These are phyloP conservation scores for Notodonta ziczac DNA, from an alignment of 2,888 invertebrate genomes.

Conservation along the genomic window DNA sequence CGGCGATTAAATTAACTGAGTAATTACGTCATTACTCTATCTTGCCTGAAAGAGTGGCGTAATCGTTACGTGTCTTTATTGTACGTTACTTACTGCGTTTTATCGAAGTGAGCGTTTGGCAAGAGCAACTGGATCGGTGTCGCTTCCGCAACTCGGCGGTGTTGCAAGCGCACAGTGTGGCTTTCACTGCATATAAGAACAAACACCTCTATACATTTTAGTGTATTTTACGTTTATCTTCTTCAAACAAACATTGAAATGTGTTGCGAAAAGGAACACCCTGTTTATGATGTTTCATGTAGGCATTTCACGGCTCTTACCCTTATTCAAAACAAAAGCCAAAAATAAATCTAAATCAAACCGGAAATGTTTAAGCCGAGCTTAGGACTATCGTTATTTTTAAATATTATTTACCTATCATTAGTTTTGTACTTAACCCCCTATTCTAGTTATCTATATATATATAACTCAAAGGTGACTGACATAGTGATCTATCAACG, in stretches of 20 bases:
- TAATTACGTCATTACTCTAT: too few relatives aligned
- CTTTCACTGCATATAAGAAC: conserved; percentile 55
- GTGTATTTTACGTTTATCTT: not conserved
- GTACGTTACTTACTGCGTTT: conserved; percentile 10
- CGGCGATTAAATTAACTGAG: too few relatives aligned
- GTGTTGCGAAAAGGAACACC: not conserved
- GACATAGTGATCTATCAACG: too few relatives aligned
- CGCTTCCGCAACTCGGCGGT: conserved; percentile 36
- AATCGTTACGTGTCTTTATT: not conserved
- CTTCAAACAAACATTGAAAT: conserved; percentile 2
- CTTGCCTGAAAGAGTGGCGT: conserved; percentile 3
- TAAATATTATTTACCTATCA: too few relatives aligned
- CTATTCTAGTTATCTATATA: too few relatives aligned
- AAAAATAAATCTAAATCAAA: not conserved
- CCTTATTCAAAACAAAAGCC: not conserved
- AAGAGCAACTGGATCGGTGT: conserved; percentile 34
- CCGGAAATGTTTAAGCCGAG: too few relatives aligned
- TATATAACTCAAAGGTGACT: too few relatives aligned
- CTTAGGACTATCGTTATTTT: too few relatives aligned
- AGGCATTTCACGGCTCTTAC: not conserved
- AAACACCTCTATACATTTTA: conserved; percentile 16
- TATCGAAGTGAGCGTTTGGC: conserved; percentile 36
- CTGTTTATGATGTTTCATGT: not conserved
- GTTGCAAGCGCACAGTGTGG: conserved; percentile 45
- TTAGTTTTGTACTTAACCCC: too few relatives aligned